A percentile compares a stretch with the other conserved stretches of the same genome.
phyloP scores from a whole-genome alignment of 2,797 vertebrate species.

The Diceros bicornis region DNA sequence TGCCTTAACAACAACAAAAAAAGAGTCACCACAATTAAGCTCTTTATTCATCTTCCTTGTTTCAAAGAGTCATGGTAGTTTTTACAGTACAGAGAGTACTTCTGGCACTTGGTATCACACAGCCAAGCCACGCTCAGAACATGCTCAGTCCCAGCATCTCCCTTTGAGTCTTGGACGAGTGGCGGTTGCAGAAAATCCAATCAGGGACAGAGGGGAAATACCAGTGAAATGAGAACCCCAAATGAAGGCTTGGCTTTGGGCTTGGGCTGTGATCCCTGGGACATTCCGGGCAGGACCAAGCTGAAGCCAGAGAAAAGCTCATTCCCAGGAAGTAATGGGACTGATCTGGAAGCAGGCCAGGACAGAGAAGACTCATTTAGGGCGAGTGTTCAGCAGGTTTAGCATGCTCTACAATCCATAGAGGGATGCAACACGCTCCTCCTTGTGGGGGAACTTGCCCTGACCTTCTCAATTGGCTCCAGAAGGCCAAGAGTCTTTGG shows the following conservation, averaged over 20 bases:
- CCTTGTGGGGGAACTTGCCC: neutral
- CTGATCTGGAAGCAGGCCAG: neutral
- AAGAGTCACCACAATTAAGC: conserved; percentile 22
- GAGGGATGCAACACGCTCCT: neutral
- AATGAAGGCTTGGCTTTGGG: neutral
- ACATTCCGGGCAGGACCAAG: neutral
- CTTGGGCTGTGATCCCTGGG: neutral
- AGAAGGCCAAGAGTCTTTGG: neutral
- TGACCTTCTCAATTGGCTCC: neutral
- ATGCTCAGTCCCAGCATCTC: neutral
- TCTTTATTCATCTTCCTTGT: conserved; percentile 62
- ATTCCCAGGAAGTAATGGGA: neutral
- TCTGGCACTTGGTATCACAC: neutral
- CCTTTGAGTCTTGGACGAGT: neutral
- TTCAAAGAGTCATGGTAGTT: neutral
- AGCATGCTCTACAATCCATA: neutral
- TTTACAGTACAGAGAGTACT: neutral
- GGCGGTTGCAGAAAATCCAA: neutral
- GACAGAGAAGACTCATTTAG: neutral
- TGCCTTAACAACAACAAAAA: neutral
- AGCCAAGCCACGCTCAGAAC: neutral
- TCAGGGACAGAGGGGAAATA: neutral
- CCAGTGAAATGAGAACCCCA: conserved; percentile 6
- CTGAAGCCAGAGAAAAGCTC: neutral
- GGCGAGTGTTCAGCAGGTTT: neutral